Conservation (phyloP, 1,140 invertebrate genomes). For the Microvelia longipes region DNA sequence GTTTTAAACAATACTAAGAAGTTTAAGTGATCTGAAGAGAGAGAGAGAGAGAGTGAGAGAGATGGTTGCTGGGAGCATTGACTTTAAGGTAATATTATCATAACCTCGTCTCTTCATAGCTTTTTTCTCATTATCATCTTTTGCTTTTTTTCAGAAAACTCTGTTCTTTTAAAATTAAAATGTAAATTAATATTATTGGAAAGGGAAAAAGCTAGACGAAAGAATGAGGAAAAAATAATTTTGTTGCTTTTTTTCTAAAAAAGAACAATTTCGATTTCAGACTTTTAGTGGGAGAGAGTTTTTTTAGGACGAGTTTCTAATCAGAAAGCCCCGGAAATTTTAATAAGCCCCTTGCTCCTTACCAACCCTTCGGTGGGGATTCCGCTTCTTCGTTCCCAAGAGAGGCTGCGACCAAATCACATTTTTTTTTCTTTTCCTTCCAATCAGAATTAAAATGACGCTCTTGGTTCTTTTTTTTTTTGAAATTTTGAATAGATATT, state of each 20-base stretch:
- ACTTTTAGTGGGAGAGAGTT: background rate
- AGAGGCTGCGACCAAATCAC: too few species aligned
- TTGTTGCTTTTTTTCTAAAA: background rate
- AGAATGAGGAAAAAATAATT: background rate
- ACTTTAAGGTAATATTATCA: background rate
- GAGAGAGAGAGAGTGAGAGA: too few species aligned
- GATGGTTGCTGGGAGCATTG: too few species aligned
- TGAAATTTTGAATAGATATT: too few species aligned
- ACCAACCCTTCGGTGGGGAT: too few species aligned
- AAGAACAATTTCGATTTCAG: background rate
- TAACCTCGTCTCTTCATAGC: background rate
- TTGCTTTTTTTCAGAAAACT: background rate
- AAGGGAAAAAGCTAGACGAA: background rate
- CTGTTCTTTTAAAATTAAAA: background rate
- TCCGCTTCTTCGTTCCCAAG: too few species aligned
- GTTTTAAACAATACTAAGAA: too few species aligned
- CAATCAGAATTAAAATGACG: too few species aligned
- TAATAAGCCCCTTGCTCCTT: background rate
- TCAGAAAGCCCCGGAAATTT: background rate
- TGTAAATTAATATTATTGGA: background rate
- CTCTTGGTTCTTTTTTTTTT: too few species aligned
- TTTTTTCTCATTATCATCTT: background rate
- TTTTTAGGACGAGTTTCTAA: background rate
- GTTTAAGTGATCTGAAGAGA: too few species aligned
- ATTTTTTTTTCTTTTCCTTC: too few species aligned